A percentile compares a stretch with the other conserved stretches of the same genome.
phyloP scores from a whole-genome alignment of 2,888 invertebrate genomes.

The Noctua pronuba region DNA sequence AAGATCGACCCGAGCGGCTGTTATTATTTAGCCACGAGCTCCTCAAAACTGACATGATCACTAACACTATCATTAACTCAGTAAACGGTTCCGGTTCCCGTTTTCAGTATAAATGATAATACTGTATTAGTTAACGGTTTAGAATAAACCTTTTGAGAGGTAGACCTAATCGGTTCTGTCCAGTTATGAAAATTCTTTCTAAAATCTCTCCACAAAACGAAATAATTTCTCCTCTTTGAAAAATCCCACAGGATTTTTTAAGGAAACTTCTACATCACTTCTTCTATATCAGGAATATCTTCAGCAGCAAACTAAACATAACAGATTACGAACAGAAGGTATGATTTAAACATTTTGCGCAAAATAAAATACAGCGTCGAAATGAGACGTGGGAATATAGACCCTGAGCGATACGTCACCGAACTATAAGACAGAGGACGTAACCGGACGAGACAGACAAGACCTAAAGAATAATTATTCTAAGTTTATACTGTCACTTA shows the following conservation, averaged over 20 bases:
- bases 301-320: conserved; percentile 34
- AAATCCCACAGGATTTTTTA: conserved; percentile 19
- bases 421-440: conserved; percentile 59
- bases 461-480: background rate
- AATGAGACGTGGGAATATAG: conserved; percentile 81
- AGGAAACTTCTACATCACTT: conserved; percentile 3
- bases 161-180: background rate
- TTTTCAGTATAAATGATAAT: too few species aligned
- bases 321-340: conserved; percentile 54
- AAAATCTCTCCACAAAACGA: background rate
- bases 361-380: conserved; percentile 75
- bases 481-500: too few species aligned
- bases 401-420: conserved; percentile 68
- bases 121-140: background rate
- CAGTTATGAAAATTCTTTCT: background rate
- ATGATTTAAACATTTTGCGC: conserved; percentile 72
- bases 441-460: conserved; percentile 33
- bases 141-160: background rate
- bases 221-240: background rate
- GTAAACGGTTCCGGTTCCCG: too few species aligned
- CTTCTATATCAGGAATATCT: conserved; percentile 9
- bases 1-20: too few species aligned
- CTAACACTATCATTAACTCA: too few species aligned
- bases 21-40: too few species aligned
- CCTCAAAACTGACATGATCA: too few species aligned